Evolutionary conservation across 2,888 invertebrate species (phyloP).

Genomic region (Caenorhabditis sulstoni): DNA sequence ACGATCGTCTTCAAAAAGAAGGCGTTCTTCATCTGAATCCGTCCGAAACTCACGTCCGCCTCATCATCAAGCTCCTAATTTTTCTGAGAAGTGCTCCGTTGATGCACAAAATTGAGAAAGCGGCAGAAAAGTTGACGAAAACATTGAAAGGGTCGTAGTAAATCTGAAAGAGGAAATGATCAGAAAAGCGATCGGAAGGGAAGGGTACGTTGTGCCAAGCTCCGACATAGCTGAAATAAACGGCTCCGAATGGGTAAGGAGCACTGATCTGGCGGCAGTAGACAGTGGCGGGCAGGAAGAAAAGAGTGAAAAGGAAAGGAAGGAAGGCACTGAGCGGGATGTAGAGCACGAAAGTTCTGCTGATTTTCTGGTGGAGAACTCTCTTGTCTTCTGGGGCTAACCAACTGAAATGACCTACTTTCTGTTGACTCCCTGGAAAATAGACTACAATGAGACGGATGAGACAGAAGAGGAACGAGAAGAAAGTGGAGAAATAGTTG

Average conservation of each 20-base stretch:
- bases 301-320: constrained; percentile 2
- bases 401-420: background rate
- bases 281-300: constrained; percentile 18
- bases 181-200: too few relatives aligned
- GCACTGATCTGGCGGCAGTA: background rate
- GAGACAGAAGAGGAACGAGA: constrained; percentile 16
- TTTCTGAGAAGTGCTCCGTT: background rate
- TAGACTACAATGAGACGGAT: constrained; percentile 5
- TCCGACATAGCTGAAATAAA: constrained; percentile 6
- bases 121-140: background rate
- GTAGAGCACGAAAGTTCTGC: background rate
- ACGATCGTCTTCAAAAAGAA: background rate
- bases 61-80: background rate
- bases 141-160: constrained; percentile 18
- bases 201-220: constrained; percentile 10
- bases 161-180: background rate
- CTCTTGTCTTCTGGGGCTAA: too few relatives aligned
- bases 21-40: background rate
- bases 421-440: constrained; percentile 7
- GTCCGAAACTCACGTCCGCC: background rate
- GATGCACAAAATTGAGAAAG: background rate
- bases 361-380: constrained; percentile 7
- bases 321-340: background rate
- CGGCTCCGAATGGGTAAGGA: constrained; percentile 3
- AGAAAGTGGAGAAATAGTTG: constrained; percentile 16